Evolutionary conservation across 2,797 vertebrate species (phyloP).

Genomic region (Todus mexicanus): DNA sequence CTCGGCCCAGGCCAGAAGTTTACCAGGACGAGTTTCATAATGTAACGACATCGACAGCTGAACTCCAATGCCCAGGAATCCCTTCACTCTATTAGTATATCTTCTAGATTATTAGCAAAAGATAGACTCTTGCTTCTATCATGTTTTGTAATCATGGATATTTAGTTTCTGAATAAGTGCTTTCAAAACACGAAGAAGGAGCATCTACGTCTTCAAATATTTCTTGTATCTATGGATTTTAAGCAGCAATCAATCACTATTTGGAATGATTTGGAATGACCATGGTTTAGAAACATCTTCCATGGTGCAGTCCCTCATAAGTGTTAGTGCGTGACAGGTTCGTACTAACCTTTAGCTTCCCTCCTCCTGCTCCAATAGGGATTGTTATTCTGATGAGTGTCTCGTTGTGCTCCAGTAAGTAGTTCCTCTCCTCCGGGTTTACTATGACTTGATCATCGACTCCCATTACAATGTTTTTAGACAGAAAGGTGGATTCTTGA

Average conservation of each 20-base stretch:
- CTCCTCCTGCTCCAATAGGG: constrained; percentile 54
- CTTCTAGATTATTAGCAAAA: neutral
- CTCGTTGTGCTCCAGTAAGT: constrained; percentile 21
- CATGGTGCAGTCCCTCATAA: neutral
- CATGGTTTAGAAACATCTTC: neutral
- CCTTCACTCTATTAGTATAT: neutral
- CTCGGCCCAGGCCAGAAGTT: neutral
- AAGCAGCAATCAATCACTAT: neutral
- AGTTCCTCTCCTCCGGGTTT: constrained; percentile 23
- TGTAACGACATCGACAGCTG: neutral
- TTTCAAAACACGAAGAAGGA: neutral
- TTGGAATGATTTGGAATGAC: neutral
- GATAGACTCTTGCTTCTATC: neutral
- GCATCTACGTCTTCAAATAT: neutral
- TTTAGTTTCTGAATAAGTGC: neutral
- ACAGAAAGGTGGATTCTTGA: constrained; percentile 53
- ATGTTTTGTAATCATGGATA: neutral
- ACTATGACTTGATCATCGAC: neutral
- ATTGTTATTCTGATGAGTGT: constrained; percentile 55
- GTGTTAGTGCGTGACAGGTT: neutral
- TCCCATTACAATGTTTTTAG: constrained; percentile 55
- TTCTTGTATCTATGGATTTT: neutral
- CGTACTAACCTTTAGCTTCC: constrained; percentile 36
- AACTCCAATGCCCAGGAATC: neutral
- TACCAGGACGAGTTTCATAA: neutral